Conservation (phyloP, 2,797 vertebrate species). For the Mormyrus proboscirostris region DNA sequence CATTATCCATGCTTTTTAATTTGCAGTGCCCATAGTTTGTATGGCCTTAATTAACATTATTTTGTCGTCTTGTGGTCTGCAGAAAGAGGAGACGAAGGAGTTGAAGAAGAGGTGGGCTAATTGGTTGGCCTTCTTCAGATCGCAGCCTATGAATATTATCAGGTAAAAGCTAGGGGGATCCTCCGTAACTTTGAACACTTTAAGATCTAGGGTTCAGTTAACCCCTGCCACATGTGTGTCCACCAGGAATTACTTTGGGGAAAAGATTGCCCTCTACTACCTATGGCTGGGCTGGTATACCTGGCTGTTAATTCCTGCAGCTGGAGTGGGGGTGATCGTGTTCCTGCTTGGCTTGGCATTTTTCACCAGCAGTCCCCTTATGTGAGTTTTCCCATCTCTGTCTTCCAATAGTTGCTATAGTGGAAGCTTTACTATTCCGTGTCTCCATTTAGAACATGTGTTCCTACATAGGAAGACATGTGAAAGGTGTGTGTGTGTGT, state of each 20-base stretch:
- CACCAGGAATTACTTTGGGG: slow-evolving; percentile 81
- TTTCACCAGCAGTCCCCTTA: slow-evolving; percentile 74
- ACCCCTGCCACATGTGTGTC: slow-evolving; percentile 21
- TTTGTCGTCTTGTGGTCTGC: slow-evolving; percentile 28
- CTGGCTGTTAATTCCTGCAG: slow-evolving; percentile 69
- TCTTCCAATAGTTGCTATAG: not conserved
- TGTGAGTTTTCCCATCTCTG: slow-evolving; percentile 59
- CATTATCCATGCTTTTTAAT: not conserved
- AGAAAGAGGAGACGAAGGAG: slow-evolving; percentile 62
- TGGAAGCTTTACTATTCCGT: not conserved
- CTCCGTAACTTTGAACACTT: not conserved
- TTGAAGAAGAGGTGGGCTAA: slow-evolving; percentile 70
- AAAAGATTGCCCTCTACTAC: slow-evolving; percentile 90
- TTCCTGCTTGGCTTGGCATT: slow-evolving; percentile 71
- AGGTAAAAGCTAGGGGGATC: slow-evolving; percentile 61
- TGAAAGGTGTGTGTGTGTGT: not conserved
- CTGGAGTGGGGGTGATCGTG: slow-evolving; percentile 59
- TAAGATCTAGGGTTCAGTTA: not conserved
- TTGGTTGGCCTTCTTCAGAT: slow-evolving; percentile 64
- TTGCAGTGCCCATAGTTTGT: not conserved
- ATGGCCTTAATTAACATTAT: not conserved
- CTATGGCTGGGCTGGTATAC: slow-evolving; percentile 95
- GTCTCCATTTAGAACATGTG: not conserved
- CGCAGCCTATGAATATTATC: slow-evolving; percentile 72
- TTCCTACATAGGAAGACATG: not conserved